Percentiles rank a stretch among this genome's conserved stretches.
Evolutionary conservation across 2,888 invertebrate genomes (phyloP).

Genomic region (Chloromyia formosa): DNA sequence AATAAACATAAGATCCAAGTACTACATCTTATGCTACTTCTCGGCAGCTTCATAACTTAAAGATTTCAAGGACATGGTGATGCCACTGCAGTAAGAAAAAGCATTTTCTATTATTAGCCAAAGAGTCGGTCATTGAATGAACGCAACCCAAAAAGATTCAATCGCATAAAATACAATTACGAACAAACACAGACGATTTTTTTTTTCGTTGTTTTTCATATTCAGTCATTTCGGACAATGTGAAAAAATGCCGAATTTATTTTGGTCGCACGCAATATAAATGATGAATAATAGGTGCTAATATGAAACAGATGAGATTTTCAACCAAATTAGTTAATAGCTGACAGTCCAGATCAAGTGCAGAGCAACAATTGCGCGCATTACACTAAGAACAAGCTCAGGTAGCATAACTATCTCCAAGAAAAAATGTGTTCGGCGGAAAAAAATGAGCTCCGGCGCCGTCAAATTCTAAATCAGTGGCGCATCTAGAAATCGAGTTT

Average conservation of each 20-base stretch:
- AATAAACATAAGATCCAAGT: conserved; percentile 6
- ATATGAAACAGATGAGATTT: too few relatives aligned
- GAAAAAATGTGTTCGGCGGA: too few relatives aligned
- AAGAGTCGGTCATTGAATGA: conserved; percentile 6
- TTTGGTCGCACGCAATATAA: neutral
- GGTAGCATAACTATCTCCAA: too few relatives aligned
- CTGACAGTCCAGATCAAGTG: too few relatives aligned
- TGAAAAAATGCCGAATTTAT: neutral
- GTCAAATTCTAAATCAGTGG: too few relatives aligned
- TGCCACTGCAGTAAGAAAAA: neutral
- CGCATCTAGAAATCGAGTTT: too few relatives aligned
- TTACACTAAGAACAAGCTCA: too few relatives aligned
- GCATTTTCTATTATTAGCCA: conserved; percentile 21
- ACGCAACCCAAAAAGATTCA: neutral
- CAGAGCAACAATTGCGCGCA: too few relatives aligned
- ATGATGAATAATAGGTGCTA: neutral
- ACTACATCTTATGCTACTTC: neutral
- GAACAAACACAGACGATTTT: neutral
- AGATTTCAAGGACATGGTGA: conserved; percentile 9
- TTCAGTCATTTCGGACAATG: neutral
- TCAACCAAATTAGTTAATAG: too few relatives aligned
- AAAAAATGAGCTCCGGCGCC: too few relatives aligned
- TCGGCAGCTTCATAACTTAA: neutral
- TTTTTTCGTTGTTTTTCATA: neutral
- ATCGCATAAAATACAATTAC: neutral